These are phyloP conservation scores for Drosophila bocki DNA, from an alignment of 1,140 invertebrate genomes.

Conservation along the genomic window DNA sequence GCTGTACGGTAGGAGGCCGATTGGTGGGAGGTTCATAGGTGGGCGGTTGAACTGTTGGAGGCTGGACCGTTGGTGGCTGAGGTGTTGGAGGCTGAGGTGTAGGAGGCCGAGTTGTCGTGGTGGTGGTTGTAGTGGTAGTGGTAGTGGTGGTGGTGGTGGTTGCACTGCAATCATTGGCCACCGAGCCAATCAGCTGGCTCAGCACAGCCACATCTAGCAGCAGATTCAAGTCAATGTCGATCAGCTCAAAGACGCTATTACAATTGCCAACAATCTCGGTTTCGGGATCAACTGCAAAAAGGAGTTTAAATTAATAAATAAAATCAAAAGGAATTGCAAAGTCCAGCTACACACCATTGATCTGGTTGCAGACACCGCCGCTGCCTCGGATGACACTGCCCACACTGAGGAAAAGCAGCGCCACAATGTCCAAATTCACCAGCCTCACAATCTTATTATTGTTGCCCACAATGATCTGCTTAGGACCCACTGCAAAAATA, in stretches of 20 bases:
- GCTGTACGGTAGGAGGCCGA: constrained; percentile 15
- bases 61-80: neutral
- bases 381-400: constrained; percentile 39
- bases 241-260: constrained; percentile 39
- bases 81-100: neutral
- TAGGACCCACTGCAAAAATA: constrained; percentile 30
- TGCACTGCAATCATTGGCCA: constrained; percentile 50
- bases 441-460: constrained; percentile 46
- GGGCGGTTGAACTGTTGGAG: constrained; percentile 3
- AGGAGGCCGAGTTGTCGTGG: neutral
- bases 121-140: neutral
- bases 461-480: constrained; percentile 55
- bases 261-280: constrained; percentile 47
- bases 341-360: constrained; percentile 6
- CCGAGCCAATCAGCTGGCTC: constrained; percentile 34
- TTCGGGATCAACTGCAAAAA: constrained; percentile 23
- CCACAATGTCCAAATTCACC: constrained; percentile 34
- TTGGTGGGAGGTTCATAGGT: constrained; percentile 8
- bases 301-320: too few species aligned
- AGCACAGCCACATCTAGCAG: constrained; percentile 35
- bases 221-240: constrained; percentile 49
- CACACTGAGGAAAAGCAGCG: constrained; percentile 25
- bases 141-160: neutral
- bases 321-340: neutral
- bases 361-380: constrained; percentile 38